Base-by-base conservation (phyloP, 2,113 vertebrate genomes). In the Pholis gunnellus region DNA sequence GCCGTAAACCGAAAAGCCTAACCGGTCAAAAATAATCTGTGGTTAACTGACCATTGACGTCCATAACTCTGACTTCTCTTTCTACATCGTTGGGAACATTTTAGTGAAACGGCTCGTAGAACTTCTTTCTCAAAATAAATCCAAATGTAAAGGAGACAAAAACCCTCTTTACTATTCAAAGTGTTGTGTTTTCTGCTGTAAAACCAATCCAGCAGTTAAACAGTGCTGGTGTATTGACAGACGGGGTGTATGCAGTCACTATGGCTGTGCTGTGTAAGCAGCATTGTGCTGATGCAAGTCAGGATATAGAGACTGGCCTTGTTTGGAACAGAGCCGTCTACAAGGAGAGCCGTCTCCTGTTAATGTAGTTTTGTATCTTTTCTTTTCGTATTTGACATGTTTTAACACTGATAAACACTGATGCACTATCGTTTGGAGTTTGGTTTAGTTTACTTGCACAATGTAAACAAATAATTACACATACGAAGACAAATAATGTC, bases 271-370 rank as follows among this genome's bases (percentile, higher is more conserved):
- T 60, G 72, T 72, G 68, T 69, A 17, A 29, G 70, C 50, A n/a
- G 59, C 84, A 36, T 84, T 86, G 81, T 86, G 70, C 56, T 1
- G 25, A 48, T 72, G 25, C 13, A 9, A 14, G 36, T 46, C 38
- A 17, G 60, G 17, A 22, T 3, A 66, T 27, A 83, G 57, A 74
- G 67, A 0, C 38, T 0, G 50, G 69, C 48, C 79, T 78, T 72
- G 79, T 75, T 5, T 22, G 65, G 15, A 27, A 42, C 38, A 48
- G 22, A 42, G 27, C 8, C 44, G 5, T 17, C 14, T 4, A 46
- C 44, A 46, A 46, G 54, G 54, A 56, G 54, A 57, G 54, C 64
- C 13, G n/a, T 52, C 74, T 67, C 70, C 61, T 38, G 8, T 25
- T n/a, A n/a, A 25, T 54, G 17, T 2, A 27, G 20, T 1, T 9